Percentiles rank a stretch among this genome's conserved stretches.
These are phyloP conservation scores for Rhogogaster chlorosoma DNA, from an alignment of 2,888 invertebrate genomes.

Conservation along the genomic window DNA sequence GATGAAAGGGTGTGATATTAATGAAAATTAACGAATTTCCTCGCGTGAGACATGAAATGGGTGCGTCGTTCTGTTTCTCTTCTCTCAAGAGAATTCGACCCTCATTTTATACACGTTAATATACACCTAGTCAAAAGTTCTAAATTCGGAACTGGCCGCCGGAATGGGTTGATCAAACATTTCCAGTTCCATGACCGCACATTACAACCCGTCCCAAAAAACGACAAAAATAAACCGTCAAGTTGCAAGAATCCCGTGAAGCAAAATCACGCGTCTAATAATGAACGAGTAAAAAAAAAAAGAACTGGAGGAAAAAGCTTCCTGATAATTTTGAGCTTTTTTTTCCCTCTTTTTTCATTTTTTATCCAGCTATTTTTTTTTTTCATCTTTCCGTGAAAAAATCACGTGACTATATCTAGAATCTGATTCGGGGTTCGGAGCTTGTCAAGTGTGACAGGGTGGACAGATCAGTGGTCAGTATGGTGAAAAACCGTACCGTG, in stretches of 20 bases:
- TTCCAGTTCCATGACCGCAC: background rate
- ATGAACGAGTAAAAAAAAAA: background rate
- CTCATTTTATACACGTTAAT: background rate
- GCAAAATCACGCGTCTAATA: background rate
- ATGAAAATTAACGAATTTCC: conserved; percentile 26
- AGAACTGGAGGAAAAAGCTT: too few species aligned
- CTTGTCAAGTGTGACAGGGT: background rate
- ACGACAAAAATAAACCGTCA: too few species aligned
- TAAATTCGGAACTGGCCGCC: background rate
- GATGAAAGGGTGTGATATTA: conserved; percentile 23
- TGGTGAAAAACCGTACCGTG: background rate
- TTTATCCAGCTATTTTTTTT: background rate
- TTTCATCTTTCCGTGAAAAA: background rate
- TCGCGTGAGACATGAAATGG: conserved; percentile 41
- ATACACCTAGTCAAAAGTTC: background rate
- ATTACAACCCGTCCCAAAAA: background rate
- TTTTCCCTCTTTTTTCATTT: background rate
- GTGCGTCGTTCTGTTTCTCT: conserved; percentile 6
- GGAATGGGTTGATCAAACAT: background rate
- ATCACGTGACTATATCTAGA: background rate
- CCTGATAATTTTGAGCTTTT: background rate
- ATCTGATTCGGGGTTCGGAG: background rate
- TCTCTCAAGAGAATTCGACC: conserved; percentile 2
- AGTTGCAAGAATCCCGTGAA: background rate
- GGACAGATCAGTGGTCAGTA: background rate